Base-by-base conservation (phyloP, 2,888 invertebrate species). In the Ligdia adustata region DNA sequence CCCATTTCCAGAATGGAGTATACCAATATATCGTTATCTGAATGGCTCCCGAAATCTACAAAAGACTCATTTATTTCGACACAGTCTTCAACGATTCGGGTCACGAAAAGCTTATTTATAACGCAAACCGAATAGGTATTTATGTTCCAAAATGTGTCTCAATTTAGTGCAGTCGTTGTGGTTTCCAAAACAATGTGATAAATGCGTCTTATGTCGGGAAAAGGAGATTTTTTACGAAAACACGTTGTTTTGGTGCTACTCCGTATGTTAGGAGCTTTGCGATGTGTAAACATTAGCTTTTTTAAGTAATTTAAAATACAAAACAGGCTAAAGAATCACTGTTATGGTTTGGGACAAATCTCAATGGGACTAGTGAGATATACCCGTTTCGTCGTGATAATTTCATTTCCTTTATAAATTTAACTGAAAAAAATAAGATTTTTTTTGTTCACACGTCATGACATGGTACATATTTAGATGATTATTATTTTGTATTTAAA, bases 41-140 rank as follows among this genome's bases (percentile, higher is more conserved):
- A 27, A 37, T 37, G 26, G 37, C 27, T 18, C 9, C 27, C 24
- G 18, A 37, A 37, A 37, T 37, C 37, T 27, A 27, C 24, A 29
- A 32, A 32, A 39, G 15, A 28, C 2, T 1, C 6, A 9, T 34
- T 22, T 22, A 22, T 40, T 39, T 34, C 40, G 38, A 45, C 33
- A 41, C 26, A 13, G 45, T 38, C 28, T 22, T 38, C 31, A 48
- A 34, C 29, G 34, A 53, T 52, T 40, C 33, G 22, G 51, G 49
- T 44, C 49, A 54, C 40, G 44, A 35, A 45, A 40, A 34, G 29
- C 48, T 45, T 54, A 54, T 52, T 52, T 54, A 47, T 52, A 51
- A 41, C 43, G 28, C 28, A 53, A 47, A 51, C 50, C 34, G 28
- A 29, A 49, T 28, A 49, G 41, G 34, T 37, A 42, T 48, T 55